These are phyloP conservation scores for Apoderus coryli DNA, from an alignment of 2,888 invertebrate genomes.

Conservation along the genomic window DNA sequence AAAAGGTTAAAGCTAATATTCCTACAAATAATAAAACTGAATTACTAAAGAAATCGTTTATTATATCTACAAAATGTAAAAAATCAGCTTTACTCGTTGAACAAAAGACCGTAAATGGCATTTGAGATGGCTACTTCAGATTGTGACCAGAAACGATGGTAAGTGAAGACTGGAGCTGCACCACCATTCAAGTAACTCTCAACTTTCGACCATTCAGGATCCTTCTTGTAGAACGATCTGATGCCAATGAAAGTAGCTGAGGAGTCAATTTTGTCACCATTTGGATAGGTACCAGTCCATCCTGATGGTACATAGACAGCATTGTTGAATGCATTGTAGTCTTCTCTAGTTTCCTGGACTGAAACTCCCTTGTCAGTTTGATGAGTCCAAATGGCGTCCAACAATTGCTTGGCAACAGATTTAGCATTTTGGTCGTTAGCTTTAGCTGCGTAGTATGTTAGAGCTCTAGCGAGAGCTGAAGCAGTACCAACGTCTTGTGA, in stretches of 20 bases:
- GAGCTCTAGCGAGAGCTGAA: constrained; percentile 18
- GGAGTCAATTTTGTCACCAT: constrained; percentile 19
- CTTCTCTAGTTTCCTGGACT: constrained; percentile 15
- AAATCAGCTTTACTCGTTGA: constrained; percentile 19
- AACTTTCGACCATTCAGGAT: constrained; percentile 17
- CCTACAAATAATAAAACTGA: too few relatives aligned
- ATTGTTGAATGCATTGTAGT: constrained; percentile 17
- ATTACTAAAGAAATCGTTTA: too few relatives aligned
- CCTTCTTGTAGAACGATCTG: constrained; percentile 18
- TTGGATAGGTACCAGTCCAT: constrained; percentile 19
- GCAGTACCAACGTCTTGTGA: constrained; percentile 19
- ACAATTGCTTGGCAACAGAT: constrained; percentile 16
- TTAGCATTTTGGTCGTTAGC: constrained; percentile 17
- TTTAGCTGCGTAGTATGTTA: constrained; percentile 20
- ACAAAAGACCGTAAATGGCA: constrained; percentile 18
- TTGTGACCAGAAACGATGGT: constrained; percentile 21
- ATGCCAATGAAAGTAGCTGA: constrained; percentile 19
- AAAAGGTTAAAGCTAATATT: too few relatives aligned
- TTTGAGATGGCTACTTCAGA: constrained; percentile 18
- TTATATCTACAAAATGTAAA: too few relatives aligned
- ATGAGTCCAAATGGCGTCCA: constrained; percentile 18
- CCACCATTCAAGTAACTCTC: constrained; percentile 17
- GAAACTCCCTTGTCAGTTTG: constrained; percentile 17
- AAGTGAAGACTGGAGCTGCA: constrained; percentile 16
- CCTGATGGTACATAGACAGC: constrained; percentile 19